These are phyloP conservation scores for Gambelia wislizenii DNA, from an alignment of 2,797 vertebrate species.

Conservation along the genomic window DNA sequence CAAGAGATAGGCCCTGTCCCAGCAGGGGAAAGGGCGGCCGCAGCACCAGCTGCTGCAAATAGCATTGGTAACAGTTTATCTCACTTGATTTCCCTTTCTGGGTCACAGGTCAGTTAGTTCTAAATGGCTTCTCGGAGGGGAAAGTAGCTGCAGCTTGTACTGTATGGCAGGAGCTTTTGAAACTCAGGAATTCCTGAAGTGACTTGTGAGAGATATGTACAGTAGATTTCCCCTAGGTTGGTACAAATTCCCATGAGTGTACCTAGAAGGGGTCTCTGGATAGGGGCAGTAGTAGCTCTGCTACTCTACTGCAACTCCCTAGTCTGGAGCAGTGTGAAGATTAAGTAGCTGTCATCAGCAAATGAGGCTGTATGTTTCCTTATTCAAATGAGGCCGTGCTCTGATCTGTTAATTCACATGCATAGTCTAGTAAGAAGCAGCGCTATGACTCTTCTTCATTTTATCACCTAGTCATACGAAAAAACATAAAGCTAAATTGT, in stretches of 20 bases:
- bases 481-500: slow-evolving; percentile 69
- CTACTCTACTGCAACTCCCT: background rate
- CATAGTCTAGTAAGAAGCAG: background rate
- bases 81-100: background rate
- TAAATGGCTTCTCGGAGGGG: background rate
- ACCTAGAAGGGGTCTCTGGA: background rate
- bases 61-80: background rate
- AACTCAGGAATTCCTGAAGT: background rate
- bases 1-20: background rate
- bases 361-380: background rate
- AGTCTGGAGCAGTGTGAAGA: background rate
- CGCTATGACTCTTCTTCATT: slow-evolving; percentile 25
- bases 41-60: background rate
- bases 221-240: background rate
- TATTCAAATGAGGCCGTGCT: background rate
- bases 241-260: background rate
- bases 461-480: slow-evolving; percentile 21
- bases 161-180: background rate
- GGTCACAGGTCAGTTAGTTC: background rate
- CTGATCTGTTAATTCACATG: slow-evolving; percentile 14
- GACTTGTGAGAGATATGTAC: background rate
- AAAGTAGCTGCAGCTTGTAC: background rate
- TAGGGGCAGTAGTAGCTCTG: background rate
- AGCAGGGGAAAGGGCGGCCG: background rate
- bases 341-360: background rate